These are phyloP conservation scores for Enteromius mattozi DNA, from an alignment of 2,797 vertebrate genomes.

Conservation along the genomic window DNA sequence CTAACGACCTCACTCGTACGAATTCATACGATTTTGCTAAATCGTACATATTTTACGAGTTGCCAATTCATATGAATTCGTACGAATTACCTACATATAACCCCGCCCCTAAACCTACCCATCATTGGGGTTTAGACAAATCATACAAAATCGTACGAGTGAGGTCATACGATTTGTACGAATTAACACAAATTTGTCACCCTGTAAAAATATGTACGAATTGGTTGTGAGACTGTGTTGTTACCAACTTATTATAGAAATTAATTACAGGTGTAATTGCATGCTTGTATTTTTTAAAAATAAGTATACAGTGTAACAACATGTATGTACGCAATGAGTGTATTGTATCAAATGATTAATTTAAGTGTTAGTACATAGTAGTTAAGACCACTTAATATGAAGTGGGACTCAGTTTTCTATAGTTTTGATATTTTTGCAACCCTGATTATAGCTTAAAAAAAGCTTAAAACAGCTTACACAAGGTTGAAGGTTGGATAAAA, in stretches of 20 bases:
- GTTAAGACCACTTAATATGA: not conserved
- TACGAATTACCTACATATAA: too few species aligned
- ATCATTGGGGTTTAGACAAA: too few species aligned
- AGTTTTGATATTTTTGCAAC: not conserved
- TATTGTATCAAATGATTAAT: not conserved
- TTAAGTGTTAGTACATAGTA: not conserved
- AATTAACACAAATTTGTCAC: too few species aligned
- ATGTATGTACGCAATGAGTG: not conserved
- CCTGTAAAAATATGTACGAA: too few species aligned
- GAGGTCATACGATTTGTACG: too few species aligned
- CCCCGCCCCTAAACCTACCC: too few species aligned
- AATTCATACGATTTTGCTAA: too few species aligned
- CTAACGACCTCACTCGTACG: too few species aligned
- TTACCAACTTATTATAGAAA: not conserved
- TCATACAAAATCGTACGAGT: too few species aligned
- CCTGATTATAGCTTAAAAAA: not conserved
- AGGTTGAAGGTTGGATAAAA: not conserved
- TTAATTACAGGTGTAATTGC: not conserved
- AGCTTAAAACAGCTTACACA: not conserved
- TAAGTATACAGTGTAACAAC: not conserved
- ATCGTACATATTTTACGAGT: too few species aligned
- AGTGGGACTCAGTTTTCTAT: not conserved
- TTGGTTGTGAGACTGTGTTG: too few species aligned
- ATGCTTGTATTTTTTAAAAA: not conserved
- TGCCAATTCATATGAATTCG: too few species aligned